Base-by-base conservation (phyloP, 2,113 vertebrate genomes). In the Manacus vitellinus region DNA sequence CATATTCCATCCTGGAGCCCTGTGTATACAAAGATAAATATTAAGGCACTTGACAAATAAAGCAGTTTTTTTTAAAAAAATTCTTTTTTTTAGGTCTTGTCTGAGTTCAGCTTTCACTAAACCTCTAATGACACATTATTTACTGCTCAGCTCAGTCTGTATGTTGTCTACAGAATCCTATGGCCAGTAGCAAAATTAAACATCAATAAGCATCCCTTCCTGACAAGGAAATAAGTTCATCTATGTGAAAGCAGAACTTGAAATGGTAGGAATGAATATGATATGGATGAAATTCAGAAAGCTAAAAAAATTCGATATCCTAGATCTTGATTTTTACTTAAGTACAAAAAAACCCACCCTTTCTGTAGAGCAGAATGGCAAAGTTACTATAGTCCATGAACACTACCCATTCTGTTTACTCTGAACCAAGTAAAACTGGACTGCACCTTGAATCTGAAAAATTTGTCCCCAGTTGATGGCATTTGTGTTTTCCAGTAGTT, bases 371-470 rank as follows among this genome's bases (percentile, higher is more conserved):
- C 41, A 72, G 17, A 47, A 24, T 41, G 46, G 23, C 22, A 76
- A 23, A 6, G 28, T 49, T n/a, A n/a, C 56, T 52, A 19, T 14
- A 14, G 6, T 33, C 46, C 55, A 33, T n/a, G 27, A 78, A 37
- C 23, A 39, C 12, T 61, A 47, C 22, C 72, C 18, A 25, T 59
- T 56, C 7, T 52, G 16, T 35, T 84, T 67, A 68, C 30, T 49
- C 21, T 41, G 11, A 51, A 52, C 11, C 41, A 73, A 51, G 27
- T 44, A 85, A 72, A 16, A 54, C 20, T 67, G 90, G 15, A 82
- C 27, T 78, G 96, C 59, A 98, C 97, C 96, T 85, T 98, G 97
- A 92, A 97, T 97, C 87, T 97, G 96, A 94, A 97, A 97, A 79
- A 92, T 75, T 72, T 97, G 97, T 14, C 95, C 62, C 96, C 97